Percentiles rank a stretch among this genome's conserved stretches.
These are phyloP conservation scores for Limnephilus lunatus DNA, from an alignment of 2,888 invertebrate genomes.

Conservation along the genomic window DNA sequence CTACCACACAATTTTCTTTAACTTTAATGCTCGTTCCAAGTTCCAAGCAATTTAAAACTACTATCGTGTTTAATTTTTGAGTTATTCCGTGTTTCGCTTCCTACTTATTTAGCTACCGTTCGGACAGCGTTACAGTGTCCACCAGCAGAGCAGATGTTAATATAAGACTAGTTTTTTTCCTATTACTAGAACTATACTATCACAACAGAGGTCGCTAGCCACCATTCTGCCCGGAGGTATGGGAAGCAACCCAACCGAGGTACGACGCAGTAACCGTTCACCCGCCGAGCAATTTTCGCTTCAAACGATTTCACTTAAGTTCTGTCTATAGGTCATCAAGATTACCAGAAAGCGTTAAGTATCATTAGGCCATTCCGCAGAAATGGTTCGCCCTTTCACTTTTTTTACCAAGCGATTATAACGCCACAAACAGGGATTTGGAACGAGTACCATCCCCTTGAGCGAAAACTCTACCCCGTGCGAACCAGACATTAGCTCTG, in stretches of 20 bases:
- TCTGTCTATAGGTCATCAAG: conserved; percentile 40
- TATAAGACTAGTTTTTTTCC: not conserved
- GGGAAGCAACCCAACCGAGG: not conserved
- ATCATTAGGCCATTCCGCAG: conserved; percentile 17
- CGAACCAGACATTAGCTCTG: not conserved
- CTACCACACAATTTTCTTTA: too few relatives aligned
- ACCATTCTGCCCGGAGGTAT: not conserved
- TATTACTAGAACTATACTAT: not conserved
- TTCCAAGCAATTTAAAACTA: not conserved
- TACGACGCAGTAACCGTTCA: not conserved
- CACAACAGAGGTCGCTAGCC: not conserved
- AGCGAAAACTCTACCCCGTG: conserved; percentile 8
- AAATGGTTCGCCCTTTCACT: conserved; percentile 13
- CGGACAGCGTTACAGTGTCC: too few relatives aligned
- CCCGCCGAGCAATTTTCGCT: not conserved
- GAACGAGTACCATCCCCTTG: not conserved
- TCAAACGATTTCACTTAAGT: conserved; percentile 7
- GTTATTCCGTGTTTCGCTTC: too few relatives aligned
- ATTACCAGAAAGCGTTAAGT: conserved; percentile 8
- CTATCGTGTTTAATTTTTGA: too few relatives aligned
- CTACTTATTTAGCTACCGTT: too few relatives aligned
- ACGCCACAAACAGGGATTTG: conserved; percentile 15
- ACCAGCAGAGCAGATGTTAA: too few relatives aligned
- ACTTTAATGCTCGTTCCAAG: not conserved
- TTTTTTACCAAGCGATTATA: conserved; percentile 34